Evolutionary conservation across 2,888 invertebrate species (phyloP), one percentile per base, ranked within the genome.

Genomic region (Sarcophaga subvicina): DNA sequence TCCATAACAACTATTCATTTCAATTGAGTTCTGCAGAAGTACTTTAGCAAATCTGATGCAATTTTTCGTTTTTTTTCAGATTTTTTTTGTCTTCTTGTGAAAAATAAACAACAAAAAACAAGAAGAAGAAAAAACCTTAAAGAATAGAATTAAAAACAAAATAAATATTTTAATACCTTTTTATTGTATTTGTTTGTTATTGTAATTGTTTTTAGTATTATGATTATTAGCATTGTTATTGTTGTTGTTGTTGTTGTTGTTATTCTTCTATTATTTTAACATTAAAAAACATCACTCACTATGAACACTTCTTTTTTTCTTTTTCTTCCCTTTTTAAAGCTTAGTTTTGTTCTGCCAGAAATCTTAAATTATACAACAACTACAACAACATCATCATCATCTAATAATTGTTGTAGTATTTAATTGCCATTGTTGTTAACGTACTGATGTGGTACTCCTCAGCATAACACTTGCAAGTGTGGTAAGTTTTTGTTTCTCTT

Each of bases 31-130:
- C 37, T 37, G 10, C 37, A 37, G 37, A 37, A 37, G 37, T 37
- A 37, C 47, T 47, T 59, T 69, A 70, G 1, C n/a, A 49, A 59
- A 17, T 72, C 10, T 67, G 60, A 27, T 67, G 60, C 49, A 73
- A 67, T 80, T 73, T 72, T 37, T 47, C 22, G 11, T 80, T 64
- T 54, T 82, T 70, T 3, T 14, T 70, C 45, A 71, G 54, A 62
- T 62, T 5, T 49, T 49, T 49, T 22, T 66, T 62, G 20, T 70
- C 4, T 47, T 17, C 12, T 67, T 67, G 27, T 45, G 3, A 17
- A 27, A 25, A 67, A 67, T 14, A 12, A 67, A 14, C 14, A 17
- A 17, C 1, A 17, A 17, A 17, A 59, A 17, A 1, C 17, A 20
- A 59, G 5, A 1, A 17, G 17, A 14, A 59, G n/a, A 59, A 17